Percentiles rank a stretch among this genome's conserved stretches.
Evolutionary conservation across 2,888 invertebrate genomes (phyloP).

Genomic region (Lottia scabra): DNA sequence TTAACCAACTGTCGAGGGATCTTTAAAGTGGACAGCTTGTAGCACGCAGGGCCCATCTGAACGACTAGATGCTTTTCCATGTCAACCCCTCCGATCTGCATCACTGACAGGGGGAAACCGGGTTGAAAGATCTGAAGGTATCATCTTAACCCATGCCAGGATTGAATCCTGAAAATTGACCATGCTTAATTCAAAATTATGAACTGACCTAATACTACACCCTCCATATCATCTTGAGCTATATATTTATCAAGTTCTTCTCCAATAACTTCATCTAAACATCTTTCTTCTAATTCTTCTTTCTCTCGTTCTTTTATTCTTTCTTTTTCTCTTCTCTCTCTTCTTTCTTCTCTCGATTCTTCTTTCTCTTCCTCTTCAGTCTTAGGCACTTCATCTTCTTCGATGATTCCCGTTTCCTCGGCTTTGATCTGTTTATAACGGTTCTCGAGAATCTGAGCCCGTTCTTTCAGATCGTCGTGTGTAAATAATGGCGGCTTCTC

Average conservation of each 20-base stretch:
- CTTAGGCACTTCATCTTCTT: background rate
- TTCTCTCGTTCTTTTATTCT: background rate
- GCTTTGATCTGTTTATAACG: background rate
- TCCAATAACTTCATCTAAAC: background rate
- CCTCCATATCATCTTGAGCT: conserved; percentile 1
- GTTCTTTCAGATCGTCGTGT: background rate
- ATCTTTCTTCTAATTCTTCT: background rate
- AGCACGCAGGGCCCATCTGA: too few relatives aligned
- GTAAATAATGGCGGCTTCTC: background rate
- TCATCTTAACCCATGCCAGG: too few relatives aligned
- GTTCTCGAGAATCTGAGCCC: background rate
- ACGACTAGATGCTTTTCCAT: too few relatives aligned
- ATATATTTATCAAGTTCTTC: background rate
- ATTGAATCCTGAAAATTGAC: too few relatives aligned
- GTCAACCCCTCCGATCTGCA: too few relatives aligned
- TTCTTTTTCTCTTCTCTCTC: background rate
- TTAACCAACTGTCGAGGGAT: too few relatives aligned
- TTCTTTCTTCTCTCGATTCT: background rate
- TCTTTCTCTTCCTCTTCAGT: background rate
- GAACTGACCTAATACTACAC: background rate
- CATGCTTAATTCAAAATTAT: too few relatives aligned
- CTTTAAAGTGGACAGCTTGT: too few relatives aligned
- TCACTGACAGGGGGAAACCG: too few relatives aligned
- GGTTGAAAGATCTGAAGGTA: too few relatives aligned
- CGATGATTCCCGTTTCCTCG: background rate